phyloP scores from a whole-genome alignment of 1,140 invertebrate genomes.

The Dendroctonus valens region DNA sequence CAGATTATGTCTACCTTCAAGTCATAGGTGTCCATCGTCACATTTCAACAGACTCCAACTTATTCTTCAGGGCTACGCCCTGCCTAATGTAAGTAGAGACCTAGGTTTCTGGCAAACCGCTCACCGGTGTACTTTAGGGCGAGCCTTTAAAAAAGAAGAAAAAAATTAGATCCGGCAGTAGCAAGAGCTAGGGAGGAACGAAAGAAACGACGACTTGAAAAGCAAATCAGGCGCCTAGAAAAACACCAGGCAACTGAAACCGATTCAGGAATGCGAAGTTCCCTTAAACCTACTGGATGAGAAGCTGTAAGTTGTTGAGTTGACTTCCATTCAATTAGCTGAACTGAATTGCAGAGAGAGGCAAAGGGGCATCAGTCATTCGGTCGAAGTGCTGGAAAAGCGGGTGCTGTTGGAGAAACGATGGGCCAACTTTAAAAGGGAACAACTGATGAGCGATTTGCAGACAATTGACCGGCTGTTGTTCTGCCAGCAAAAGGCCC shows the following conservation, averaged over 20 bases:
- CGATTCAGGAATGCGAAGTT: slow-evolving; percentile 76
- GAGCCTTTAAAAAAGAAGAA: slow-evolving; percentile 90
- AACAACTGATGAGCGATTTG: slow-evolving; percentile 63
- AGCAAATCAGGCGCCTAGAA: slow-evolving; percentile 77
- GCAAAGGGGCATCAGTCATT: slow-evolving; percentile 52
- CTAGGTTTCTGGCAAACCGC: neutral
- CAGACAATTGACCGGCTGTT: slow-evolving; percentile 66
- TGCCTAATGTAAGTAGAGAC: slow-evolving; percentile 32
- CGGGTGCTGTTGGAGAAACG: slow-evolving; percentile 64
- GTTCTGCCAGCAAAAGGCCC: slow-evolving; percentile 69
- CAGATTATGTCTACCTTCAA: slow-evolving; percentile 13
- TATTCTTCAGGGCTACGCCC: slow-evolving; percentile 30
- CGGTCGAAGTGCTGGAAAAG: slow-evolving; percentile 55
- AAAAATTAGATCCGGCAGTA: slow-evolving; percentile 75
- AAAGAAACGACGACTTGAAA: slow-evolving; percentile 76
- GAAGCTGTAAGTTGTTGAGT: slow-evolving; percentile 17
- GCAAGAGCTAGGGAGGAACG: slow-evolving; percentile 76
- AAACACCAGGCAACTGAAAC: slow-evolving; percentile 73
- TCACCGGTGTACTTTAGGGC: slow-evolving; percentile 50
- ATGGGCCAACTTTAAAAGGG: slow-evolving; percentile 69
- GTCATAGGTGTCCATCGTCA: neutral
- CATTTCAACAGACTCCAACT: slow-evolving; percentile 17
- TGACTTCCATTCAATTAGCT: slow-evolving; percentile 43
- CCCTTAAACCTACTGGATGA: slow-evolving; percentile 65
- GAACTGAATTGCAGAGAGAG: slow-evolving; percentile 54